These are phyloP conservation scores for Propithecus coquereli DNA, from an alignment of 2,113 vertebrate species.

Conservation along the genomic window DNA sequence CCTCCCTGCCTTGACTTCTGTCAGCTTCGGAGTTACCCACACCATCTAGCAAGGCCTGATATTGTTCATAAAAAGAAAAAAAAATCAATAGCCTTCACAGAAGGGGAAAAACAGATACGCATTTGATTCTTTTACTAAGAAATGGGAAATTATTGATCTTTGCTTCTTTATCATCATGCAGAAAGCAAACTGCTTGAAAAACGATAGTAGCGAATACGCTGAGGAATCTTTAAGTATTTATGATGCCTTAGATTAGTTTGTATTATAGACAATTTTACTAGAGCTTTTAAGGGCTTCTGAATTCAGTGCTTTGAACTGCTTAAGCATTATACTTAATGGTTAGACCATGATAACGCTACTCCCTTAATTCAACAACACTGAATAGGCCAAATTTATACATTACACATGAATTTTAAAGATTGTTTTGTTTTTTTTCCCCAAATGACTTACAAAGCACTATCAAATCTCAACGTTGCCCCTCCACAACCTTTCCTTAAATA, in stretches of 20 bases:
- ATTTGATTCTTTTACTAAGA: constrained; percentile 43
- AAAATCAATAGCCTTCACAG: not conserved
- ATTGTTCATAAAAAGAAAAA: not conserved
- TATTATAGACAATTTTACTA: constrained; percentile 64
- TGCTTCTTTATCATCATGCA: not conserved
- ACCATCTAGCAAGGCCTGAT: not conserved
- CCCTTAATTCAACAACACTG: not conserved
- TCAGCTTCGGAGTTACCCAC: not conserved
- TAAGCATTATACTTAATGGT: constrained; percentile 41
- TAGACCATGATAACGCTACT: not conserved
- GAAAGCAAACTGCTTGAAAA: constrained; percentile 52
- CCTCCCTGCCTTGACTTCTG: not conserved
- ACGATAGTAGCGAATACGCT: not conserved
- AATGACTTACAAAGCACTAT: not conserved
- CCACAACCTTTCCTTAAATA: not conserved
- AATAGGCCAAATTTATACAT: not conserved
- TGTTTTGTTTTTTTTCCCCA: not conserved
- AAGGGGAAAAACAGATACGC: not conserved
- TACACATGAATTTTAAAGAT: not conserved
- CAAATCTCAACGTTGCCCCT: not conserved
- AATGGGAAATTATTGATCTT: constrained; percentile 21
- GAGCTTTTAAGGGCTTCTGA: constrained; percentile 56
- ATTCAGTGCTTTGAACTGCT: constrained; percentile 63
- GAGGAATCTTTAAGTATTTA: constrained; percentile 67
- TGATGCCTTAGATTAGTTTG: constrained; percentile 44